Percentiles rank a stretch among this genome's conserved stretches.
Conservation (phyloP, 1,140 invertebrate species). For the Papilio polyxenes region DNA sequence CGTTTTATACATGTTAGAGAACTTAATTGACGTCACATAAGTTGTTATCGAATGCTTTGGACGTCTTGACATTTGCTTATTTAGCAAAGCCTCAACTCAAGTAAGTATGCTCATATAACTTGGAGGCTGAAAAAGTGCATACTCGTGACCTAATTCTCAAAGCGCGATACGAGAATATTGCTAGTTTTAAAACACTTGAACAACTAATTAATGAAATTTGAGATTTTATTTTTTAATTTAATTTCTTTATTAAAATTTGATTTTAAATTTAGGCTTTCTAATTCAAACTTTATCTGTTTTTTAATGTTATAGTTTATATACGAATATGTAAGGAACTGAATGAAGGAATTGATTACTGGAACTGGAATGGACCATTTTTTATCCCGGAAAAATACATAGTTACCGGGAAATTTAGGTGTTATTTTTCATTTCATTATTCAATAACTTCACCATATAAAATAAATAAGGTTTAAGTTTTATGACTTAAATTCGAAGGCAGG, state of each 20-base stretch:
- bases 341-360: too few species aligned
- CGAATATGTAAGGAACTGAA: too few species aligned
- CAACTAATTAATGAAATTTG: neutral
- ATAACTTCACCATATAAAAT: too few species aligned
- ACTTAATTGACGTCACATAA: constrained; percentile 9
- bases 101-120: constrained; percentile 19
- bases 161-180: neutral
- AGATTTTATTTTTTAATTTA: neutral
- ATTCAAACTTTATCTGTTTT: too few species aligned
- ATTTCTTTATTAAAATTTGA: neutral
- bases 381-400: too few species aligned
- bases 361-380: too few species aligned
- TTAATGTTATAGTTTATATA: too few species aligned
- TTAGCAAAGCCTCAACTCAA: constrained; percentile 15
- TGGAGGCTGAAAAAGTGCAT: neutral
- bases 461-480: too few species aligned
- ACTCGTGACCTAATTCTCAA: constrained; percentile 14
- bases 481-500: too few species aligned
- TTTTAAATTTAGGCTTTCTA: too few species aligned
- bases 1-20: neutral
- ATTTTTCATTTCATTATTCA: too few species aligned
- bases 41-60: neutral
- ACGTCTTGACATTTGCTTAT: constrained; percentile 23
- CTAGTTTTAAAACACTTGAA: constrained; percentile 8
- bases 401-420: too few species aligned